Evolutionary conservation across 2,113 vertebrate genomes (phyloP).

Genomic region (Canis aureus): DNA sequence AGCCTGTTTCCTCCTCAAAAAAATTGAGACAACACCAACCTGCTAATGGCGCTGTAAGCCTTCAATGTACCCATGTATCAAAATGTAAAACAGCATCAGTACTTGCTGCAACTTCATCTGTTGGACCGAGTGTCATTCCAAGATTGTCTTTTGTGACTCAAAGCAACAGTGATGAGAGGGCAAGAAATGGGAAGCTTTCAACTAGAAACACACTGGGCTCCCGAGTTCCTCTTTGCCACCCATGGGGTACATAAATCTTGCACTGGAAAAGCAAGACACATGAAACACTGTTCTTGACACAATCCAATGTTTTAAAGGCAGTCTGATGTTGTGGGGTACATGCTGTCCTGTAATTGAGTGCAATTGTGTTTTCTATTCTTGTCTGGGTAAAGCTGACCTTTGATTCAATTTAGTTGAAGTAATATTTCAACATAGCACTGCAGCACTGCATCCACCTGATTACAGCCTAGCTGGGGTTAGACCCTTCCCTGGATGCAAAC

Average conservation of each 20-base stretch:
- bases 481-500: slow-evolving; percentile 40
- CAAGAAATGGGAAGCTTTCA: background rate
- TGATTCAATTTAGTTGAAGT: slow-evolving; percentile 56
- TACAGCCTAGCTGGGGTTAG: background rate
- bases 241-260: slow-evolving; percentile 30
- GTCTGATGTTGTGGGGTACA: background rate
- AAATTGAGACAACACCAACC: background rate
- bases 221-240: background rate
- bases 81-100: background rate
- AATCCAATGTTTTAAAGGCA: slow-evolving; percentile 26
- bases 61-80: background rate
- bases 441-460: slow-evolving; percentile 30
- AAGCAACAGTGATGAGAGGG: background rate
- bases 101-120: background rate
- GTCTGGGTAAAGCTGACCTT: slow-evolving; percentile 66
- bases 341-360: background rate
- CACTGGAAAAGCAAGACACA: background rate
- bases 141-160: background rate
- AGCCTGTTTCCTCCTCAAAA: slow-evolving; percentile 42
- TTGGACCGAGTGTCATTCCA: background rate
- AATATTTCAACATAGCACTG: slow-evolving; percentile 69
- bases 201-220: background rate
- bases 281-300: background rate
- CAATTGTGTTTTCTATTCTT: slow-evolving; percentile 55
- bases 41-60: background rate